phyloP scores from a whole-genome alignment of 2,888 invertebrate genomes.

The Linnaemya vulpina region DNA sequence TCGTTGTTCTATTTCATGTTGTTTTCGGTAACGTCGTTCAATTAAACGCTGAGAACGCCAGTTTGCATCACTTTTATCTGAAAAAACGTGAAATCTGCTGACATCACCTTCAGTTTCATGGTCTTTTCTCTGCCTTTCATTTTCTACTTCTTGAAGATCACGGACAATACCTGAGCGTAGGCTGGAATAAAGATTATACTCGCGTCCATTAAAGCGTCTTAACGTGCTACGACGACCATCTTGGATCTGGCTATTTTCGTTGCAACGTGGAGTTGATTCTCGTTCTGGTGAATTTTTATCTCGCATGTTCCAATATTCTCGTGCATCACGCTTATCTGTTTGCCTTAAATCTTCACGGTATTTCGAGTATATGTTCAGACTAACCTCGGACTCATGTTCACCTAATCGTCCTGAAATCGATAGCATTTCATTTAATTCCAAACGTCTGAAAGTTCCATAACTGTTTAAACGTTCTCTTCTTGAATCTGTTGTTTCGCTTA shows the following conservation, averaged over 20 bases:
- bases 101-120: not conserved
- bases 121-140: not conserved
- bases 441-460: too few species aligned
- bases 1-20: not conserved
- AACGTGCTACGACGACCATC: not conserved
- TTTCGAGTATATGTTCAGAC: too few species aligned
- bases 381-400: not conserved
- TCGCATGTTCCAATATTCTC: not conserved
- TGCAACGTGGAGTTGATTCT: not conserved
- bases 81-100: not conserved
- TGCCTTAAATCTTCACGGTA: constrained; percentile 16
- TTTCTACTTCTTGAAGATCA: not conserved
- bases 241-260: constrained; percentile 12
- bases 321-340: not conserved
- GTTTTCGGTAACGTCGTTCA: not conserved
- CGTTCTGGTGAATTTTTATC: not conserved
- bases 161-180: not conserved
- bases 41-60: not conserved
- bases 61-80: not conserved
- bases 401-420: not conserved
- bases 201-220: not conserved
- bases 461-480: not conserved
- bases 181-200: not conserved
- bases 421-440: not conserved
- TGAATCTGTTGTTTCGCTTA: not conserved